Evolutionary conservation across 2,113 vertebrate genomes (phyloP).

Genomic region (Apodemus sylvaticus): DNA sequence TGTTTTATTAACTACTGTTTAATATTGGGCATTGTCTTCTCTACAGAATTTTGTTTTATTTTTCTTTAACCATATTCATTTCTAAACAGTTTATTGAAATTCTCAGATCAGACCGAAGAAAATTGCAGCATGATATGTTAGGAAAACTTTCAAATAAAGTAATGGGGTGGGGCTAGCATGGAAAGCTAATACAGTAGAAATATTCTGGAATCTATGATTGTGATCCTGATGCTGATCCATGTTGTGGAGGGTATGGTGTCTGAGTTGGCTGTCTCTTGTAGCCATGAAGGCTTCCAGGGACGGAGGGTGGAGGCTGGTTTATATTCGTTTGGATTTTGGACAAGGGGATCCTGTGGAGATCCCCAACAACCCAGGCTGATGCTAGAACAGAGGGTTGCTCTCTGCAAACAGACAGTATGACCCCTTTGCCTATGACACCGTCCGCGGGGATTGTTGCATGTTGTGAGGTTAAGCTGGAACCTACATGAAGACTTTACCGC

Average conservation of each 20-base stretch:
- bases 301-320: neutral
- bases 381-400: neutral
- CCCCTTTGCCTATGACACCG: neutral
- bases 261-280: neutral
- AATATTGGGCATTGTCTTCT: neutral
- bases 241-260: neutral
- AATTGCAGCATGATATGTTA: neutral
- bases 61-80: neutral
- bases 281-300: neutral
- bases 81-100: neutral
- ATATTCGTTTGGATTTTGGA: neutral
- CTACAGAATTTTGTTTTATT: neutral
- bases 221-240: neutral
- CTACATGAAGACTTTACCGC: neutral
- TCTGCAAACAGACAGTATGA: neutral
- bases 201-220: neutral
- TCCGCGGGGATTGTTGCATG: neutral
- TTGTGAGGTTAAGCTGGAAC: neutral
- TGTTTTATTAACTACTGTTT: neutral
- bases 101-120: neutral
- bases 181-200: neutral
- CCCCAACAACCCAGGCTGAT: neutral
- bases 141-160: neutral
- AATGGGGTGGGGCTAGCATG: too few species aligned
- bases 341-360: neutral